These are phyloP conservation scores for Sorex fumeus DNA, from an alignment of 2,113 vertebrate species.

Conservation along the genomic window DNA sequence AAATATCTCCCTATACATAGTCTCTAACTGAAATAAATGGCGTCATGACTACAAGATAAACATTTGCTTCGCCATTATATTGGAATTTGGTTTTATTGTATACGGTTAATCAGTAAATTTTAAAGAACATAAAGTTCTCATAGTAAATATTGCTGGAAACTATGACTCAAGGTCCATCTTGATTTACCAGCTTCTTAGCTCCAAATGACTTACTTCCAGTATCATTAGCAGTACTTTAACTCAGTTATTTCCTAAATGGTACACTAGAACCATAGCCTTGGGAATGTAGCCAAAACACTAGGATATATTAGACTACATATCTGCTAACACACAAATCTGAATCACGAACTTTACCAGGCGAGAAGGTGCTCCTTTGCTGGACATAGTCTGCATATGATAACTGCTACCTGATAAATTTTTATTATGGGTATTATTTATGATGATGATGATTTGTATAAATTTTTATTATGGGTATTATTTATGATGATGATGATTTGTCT, in stretches of 20 bases:
- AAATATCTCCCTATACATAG: neutral
- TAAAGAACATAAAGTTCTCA: neutral
- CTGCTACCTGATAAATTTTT: neutral
- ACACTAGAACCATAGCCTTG: neutral
- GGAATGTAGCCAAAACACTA: neutral
- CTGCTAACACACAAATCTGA: constrained; percentile 17
- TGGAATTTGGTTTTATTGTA: neutral
- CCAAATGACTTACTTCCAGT: neutral
- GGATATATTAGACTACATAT: neutral
- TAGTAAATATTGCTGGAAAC: neutral
- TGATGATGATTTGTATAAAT: neutral
- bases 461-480: neutral
- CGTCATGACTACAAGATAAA: neutral
- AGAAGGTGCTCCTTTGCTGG: neutral
- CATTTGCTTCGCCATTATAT: neutral
- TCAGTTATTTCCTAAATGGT: neutral
- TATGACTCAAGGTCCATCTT: neutral
- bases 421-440: too few species aligned
- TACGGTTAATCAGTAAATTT: neutral
- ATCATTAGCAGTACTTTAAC: neutral
- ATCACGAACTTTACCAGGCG: neutral
- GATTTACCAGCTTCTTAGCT: neutral
- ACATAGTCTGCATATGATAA: neutral
- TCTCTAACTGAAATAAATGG: neutral
- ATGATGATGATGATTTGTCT: neutral